phyloP scores from a whole-genome alignment of 2,797 vertebrate species.

The Menidia menidia region DNA sequence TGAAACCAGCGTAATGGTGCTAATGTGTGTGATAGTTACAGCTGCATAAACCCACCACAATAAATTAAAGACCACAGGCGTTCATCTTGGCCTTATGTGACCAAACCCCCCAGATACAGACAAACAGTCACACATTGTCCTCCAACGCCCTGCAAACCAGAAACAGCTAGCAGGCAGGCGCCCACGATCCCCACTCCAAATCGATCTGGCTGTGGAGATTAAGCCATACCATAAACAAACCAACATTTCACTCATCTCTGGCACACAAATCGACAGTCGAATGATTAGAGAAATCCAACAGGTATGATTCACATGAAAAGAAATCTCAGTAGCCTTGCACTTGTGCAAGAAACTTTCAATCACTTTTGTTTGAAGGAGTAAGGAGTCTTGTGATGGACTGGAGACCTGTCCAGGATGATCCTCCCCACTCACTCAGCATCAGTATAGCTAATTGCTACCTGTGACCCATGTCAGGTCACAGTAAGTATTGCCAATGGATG shows the following conservation, averaged over 20 bases:
- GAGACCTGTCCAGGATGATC: background rate
- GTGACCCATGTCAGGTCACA: background rate
- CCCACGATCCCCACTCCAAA: slow-evolving; percentile 54
- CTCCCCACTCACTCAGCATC: background rate
- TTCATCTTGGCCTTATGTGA: slow-evolving; percentile 70
- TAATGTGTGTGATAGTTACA: slow-evolving; percentile 74
- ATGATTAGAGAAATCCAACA: slow-evolving; percentile 34
- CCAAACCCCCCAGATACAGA: slow-evolving; percentile 63
- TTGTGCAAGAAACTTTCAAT: slow-evolving; percentile 27
- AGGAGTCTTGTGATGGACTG: background rate
- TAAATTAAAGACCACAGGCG: slow-evolving; percentile 77
- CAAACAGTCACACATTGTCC: slow-evolving; percentile 68
- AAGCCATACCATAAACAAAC: slow-evolving; percentile 71
- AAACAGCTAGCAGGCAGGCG: slow-evolving; percentile 67
- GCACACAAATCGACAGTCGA: slow-evolving; percentile 38
- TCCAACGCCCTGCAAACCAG: slow-evolving; percentile 71
- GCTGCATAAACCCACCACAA: slow-evolving; percentile 70
- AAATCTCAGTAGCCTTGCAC: slow-evolving; percentile 34
- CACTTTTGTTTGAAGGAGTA: background rate
- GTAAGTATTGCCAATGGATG: background rate
- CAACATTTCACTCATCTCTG: slow-evolving; percentile 60
- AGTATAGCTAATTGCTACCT: background rate
- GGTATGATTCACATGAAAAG: slow-evolving; percentile 1
- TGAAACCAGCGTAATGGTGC: slow-evolving; percentile 74
- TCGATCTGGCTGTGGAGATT: slow-evolving; percentile 69